Evolutionary conservation across 2,797 vertebrate genomes (phyloP).

Genomic region (Alca torda): DNA sequence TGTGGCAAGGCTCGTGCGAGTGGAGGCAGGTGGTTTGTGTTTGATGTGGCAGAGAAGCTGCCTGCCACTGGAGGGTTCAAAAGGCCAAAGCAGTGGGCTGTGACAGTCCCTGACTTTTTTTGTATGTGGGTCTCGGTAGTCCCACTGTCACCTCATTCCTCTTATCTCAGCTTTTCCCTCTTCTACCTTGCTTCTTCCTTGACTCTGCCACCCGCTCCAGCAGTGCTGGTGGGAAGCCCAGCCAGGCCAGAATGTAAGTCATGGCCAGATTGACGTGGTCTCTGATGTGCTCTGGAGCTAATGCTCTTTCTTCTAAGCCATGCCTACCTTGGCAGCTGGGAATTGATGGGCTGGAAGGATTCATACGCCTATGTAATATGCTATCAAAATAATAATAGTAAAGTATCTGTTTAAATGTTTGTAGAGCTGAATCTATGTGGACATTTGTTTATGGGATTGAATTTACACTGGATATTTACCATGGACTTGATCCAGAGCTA

Average conservation of each 20-base stretch:
- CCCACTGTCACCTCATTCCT: not conserved
- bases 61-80: not conserved
- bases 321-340: not conserved
- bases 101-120: not conserved
- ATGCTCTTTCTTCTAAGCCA: not conserved
- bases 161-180: not conserved
- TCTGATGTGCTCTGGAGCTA: not conserved
- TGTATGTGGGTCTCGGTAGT: not conserved
- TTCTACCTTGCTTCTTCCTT: not conserved
- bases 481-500: constrained; percentile 49
- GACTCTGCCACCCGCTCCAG: not conserved
- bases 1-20: fast-evolving
- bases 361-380: not conserved
- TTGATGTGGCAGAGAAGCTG: not conserved
- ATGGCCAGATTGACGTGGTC: not conserved
- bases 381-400: constrained; percentile 4
- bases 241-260: not conserved
- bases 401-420: constrained; percentile 41
- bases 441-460: constrained; percentile 25
- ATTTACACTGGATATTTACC: constrained; percentile 42
- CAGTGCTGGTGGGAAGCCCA: not conserved
- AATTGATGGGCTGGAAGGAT: not conserved
- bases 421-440: constrained; percentile 4
- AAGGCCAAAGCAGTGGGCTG: not conserved
- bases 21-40: not conserved